These are phyloP conservation scores for Neotoma lepida DNA, from an alignment of 2,113 vertebrate species.

Conservation along the genomic window DNA sequence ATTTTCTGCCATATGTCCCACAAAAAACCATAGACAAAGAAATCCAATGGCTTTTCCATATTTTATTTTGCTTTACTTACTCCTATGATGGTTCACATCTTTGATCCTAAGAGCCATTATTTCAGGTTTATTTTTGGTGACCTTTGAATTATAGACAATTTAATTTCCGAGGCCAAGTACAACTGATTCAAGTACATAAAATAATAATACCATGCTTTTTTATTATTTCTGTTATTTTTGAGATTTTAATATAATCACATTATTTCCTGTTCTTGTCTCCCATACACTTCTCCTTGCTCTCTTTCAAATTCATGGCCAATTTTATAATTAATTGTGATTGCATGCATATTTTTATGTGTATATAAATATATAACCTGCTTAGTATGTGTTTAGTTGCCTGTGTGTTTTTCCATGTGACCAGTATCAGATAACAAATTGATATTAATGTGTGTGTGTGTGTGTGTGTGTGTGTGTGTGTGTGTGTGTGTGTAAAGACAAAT, in stretches of 20 bases:
- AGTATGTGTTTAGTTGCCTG: not conserved
- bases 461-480: not conserved
- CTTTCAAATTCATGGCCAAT: not conserved
- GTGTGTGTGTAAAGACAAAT: not conserved
- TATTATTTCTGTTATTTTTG: not conserved
- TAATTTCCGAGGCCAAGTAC: not conserved
- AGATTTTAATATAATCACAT: not conserved
- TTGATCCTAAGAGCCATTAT: not conserved
- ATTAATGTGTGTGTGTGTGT: not conserved
- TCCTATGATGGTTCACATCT: not conserved
- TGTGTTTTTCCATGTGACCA: not conserved
- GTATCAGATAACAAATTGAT: not conserved
- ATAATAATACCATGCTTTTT: not conserved
- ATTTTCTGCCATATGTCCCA: not conserved
- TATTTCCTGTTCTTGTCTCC: not conserved
- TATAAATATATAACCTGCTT: not conserved
- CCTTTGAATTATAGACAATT: not conserved
- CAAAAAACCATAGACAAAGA: not conserved
- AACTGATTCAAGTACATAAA: not conserved
- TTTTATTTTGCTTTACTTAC: not conserved
- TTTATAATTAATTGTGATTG: not conserved
- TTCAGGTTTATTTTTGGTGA: not conserved
- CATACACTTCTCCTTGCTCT: not conserved
- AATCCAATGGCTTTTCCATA: not conserved
- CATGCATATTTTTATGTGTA: not conserved